phyloP scores from a whole-genome alignment of 2,113 vertebrate species.

The Myiozetetes cayanensis region DNA sequence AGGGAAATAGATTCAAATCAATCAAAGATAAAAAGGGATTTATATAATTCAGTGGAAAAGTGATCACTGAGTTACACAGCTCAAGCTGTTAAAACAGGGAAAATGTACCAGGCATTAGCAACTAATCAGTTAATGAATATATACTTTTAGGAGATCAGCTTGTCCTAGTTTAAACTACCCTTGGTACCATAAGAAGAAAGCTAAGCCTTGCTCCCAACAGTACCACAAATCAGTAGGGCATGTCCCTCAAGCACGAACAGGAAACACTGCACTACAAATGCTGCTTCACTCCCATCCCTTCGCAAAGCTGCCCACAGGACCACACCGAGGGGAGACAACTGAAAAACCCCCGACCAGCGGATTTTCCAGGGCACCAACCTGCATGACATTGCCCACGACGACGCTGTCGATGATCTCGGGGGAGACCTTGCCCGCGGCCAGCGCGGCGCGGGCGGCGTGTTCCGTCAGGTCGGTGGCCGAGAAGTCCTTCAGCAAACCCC shows the following conservation, averaged over 20 bases:
- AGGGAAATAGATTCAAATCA: not conserved
- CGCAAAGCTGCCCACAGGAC: not conserved
- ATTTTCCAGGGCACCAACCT: slow-evolving; percentile 73
- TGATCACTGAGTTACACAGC: not conserved
- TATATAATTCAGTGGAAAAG: not conserved
- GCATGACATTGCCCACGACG: slow-evolving; percentile 88
- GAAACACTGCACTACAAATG: not conserved
- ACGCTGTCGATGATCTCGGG: slow-evolving; percentile 89
- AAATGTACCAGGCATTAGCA: not conserved
- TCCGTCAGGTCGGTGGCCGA: slow-evolving; percentile 87
- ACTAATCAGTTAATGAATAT: not conserved
- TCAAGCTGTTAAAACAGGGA: fast-evolving
- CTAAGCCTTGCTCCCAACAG: not conserved
- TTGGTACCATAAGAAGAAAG: not conserved
- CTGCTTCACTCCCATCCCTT: not conserved
- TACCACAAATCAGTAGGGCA: not conserved
- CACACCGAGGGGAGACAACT: fast-evolving
- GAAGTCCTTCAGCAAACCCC: slow-evolving; percentile 89
- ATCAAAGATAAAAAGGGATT: not conserved
- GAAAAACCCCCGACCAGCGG: not conserved
- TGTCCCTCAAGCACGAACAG: not conserved
- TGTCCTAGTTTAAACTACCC: fast-evolving
- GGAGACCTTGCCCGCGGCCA: slow-evolving; percentile 83
- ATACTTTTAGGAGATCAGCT: not conserved
- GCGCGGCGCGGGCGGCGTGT: slow-evolving; percentile 84